Percentiles rank a stretch among this genome's conserved stretches.
These are phyloP conservation scores for Myopa tessellatipennis DNA, from an alignment of 2,888 invertebrate genomes.

Conservation along the genomic window DNA sequence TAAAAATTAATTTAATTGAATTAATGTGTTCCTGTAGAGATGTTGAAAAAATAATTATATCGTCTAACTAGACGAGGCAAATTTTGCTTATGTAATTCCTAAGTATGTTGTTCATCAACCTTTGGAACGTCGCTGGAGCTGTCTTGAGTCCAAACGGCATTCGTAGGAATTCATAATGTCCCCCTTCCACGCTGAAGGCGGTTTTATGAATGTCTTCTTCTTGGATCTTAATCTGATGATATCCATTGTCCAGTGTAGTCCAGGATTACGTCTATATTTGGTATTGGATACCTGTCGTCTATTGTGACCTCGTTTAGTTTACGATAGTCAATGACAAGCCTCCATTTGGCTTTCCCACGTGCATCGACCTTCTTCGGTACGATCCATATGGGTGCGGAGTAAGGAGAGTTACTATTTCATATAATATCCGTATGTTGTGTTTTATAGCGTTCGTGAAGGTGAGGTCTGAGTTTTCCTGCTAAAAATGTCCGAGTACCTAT, in stretches of 20 bases:
- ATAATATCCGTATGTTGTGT: conserved; percentile 38
- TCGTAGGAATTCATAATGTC: neutral
- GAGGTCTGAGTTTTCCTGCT: neutral
- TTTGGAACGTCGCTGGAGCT: conserved; percentile 19
- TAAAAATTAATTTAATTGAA: neutral
- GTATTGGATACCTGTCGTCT: conserved; percentile 37
- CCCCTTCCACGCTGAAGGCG: conserved; percentile 10
- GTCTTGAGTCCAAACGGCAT: conserved; percentile 23
- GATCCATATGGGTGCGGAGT: conserved; percentile 14
- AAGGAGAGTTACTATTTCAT: conserved; percentile 32
- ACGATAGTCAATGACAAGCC: conserved; percentile 39
- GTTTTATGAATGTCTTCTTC: conserved; percentile 10
- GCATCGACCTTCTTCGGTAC: conserved; percentile 35
- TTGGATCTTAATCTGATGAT: conserved; percentile 20
- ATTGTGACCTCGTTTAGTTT: conserved; percentile 39
- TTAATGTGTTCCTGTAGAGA: conserved; percentile 10
- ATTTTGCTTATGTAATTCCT: conserved; percentile 13
- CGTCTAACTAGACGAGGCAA: conserved; percentile 20
- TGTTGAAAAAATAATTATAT: conserved; percentile 19
- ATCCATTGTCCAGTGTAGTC: conserved; percentile 26
- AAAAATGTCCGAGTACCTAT: conserved; percentile 19
- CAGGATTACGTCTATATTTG: conserved; percentile 40
- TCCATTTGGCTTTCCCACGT: conserved; percentile 35
- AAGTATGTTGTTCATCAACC: conserved; percentile 16
- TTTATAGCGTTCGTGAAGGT: conserved; percentile 38